These are phyloP conservation scores for Malthinus flaveolus DNA, from an alignment of 2,888 invertebrate genomes.

Conservation along the genomic window DNA sequence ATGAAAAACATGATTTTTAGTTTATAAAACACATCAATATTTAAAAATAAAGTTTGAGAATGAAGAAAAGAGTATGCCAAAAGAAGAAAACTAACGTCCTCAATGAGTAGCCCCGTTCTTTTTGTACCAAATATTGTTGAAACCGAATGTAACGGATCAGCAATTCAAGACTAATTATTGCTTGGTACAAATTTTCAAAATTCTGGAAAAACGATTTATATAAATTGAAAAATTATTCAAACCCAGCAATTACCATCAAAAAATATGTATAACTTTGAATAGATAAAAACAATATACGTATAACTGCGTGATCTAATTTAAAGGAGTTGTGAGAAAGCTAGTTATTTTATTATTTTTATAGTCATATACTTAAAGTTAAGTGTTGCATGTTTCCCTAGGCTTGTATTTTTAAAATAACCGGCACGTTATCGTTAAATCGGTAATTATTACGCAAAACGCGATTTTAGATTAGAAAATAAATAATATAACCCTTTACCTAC, in stretches of 20 bases:
- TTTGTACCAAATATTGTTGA: too few relatives aligned
- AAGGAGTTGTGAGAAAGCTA: conserved; percentile 31
- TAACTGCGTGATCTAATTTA: conserved; percentile 39
- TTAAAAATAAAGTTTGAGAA: too few relatives aligned
- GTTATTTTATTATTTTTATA: conserved; percentile 39
- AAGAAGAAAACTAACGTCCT: too few relatives aligned
- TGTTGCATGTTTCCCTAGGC: conserved; percentile 37
- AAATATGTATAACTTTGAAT: conserved; percentile 22
- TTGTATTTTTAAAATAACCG: conserved; percentile 41
- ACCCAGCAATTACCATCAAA: neutral
- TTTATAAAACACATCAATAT: too few relatives aligned
- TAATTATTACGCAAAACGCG: conserved; percentile 43
- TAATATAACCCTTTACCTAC: conserved; percentile 5
- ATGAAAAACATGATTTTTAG: too few relatives aligned
- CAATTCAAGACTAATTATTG: too few relatives aligned
- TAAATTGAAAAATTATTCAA: too few relatives aligned
- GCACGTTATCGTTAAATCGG: conserved; percentile 40
- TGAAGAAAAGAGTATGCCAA: too few relatives aligned
- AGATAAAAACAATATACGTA: conserved; percentile 30
- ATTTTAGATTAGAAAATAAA: conserved; percentile 38
- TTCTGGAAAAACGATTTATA: too few relatives aligned
- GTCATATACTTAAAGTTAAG: conserved; percentile 25
- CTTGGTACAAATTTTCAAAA: too few relatives aligned
- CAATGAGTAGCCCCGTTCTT: too few relatives aligned
- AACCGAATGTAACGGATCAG: too few relatives aligned